Conservation (phyloP, 2,888 invertebrate species). For the Monoplex corrugatus region DNA sequence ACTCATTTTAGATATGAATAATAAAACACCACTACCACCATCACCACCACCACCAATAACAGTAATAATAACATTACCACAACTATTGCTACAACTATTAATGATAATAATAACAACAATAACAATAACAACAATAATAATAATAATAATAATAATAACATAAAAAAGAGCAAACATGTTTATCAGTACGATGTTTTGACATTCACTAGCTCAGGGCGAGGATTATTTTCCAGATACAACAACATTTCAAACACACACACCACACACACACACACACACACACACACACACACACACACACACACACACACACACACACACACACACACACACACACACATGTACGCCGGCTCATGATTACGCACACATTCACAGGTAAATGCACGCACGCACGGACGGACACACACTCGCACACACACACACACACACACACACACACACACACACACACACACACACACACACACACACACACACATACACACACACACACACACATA, state of each 20-base stretch:
- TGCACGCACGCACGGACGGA: slow-evolving; percentile 21
- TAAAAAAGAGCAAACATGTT: no score
- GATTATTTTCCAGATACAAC: no score
- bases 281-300: slow-evolving; percentile 2
- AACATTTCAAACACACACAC: slow-evolving; percentile 2
- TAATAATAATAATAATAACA: no score
- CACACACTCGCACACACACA: slow-evolving; percentile 30
- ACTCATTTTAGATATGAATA: no score
- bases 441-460: slow-evolving; percentile 14
- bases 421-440: slow-evolving; percentile 27
- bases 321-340: slow-evolving; percentile 22
- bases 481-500: slow-evolving; percentile 41
- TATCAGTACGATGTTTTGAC: no score
- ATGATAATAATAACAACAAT: no score
- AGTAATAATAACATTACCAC: no score
- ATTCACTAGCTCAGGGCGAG: no score
- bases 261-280: slow-evolving; percentile 7
- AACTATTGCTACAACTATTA: no score
- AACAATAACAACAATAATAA: no score
- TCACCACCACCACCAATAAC: no score
- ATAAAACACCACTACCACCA: no score
- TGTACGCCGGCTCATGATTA: neutral
- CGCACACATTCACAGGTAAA: slow-evolving; percentile 21
- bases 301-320: neutral
- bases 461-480: slow-evolving; percentile 18